Base-by-base conservation (phyloP, 2,888 invertebrate species). In the Apotomis turbidana region DNA sequence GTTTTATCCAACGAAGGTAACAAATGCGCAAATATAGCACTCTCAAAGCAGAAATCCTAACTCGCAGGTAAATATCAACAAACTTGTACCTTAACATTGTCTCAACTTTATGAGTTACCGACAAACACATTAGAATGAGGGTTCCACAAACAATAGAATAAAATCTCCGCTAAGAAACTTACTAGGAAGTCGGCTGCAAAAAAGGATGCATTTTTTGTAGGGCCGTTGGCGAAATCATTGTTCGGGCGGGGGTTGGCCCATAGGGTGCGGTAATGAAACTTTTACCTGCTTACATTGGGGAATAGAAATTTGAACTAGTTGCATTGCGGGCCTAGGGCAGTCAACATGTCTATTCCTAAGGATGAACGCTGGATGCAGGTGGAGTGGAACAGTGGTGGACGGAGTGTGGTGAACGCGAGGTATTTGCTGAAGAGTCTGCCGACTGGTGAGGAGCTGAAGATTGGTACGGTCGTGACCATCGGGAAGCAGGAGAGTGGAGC, bases 211-310 rank as follows among this genome's bases (percentile, higher is more conserved):
- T 87, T 90, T 90, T 90, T 91, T 90, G 87, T 85, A 70, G 75
- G 75, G 78, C 86, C 83, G 83, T 86, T 91, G 86, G 90, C 90
- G 86, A 90, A 91, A 85, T 83, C 83, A 90, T 91, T 90, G 89
- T 89, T 87, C 81, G 82, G 85, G 87, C 86, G 88, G 87, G 90
- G 88, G 85, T 77, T 85, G 81, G 87, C 84, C 85, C 82, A 83
- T 86, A 87, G 90, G 91, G 90, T 87, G 86, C 83, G 75, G 83
- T 82, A 90, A 90, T 90, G 84, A 82, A 89, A 89, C 84, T 89
- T 90, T 90, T 91, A 91, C 91, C 91, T 92, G 91, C 66, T 64
- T 69, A 74, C 51, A 58, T 71, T 68, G 13, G 60, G 70, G 71
- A 70, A 10, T 55, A 5, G 36, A 27, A 60, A 36, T 15, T 4